Evolutionary conservation across 2,113 vertebrate species (phyloP), one percentile per base, ranked within the genome.

Genomic region (Hippoglossus stenolepis): DNA sequence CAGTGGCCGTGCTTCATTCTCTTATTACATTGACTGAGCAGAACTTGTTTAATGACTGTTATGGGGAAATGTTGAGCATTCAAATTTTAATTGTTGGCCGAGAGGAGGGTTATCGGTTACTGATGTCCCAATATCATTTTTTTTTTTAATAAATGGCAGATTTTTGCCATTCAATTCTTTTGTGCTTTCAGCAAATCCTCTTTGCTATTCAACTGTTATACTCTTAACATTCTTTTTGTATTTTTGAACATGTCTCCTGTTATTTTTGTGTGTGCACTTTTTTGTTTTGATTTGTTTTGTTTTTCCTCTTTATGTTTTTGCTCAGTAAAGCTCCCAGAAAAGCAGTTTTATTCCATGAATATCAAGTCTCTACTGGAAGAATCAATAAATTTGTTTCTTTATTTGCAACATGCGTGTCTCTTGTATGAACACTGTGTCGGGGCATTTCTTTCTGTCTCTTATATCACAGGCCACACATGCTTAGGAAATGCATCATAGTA

Each of bases 301-400:
- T 63, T 80, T 11, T n/a, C 20, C 20, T 54, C 20, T n/a, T 54
- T n/a, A n/a, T 88, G 73, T 84, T 91, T 95, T 91, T 88, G 89
- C 91, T 92, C 86, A 83, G 94, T 96, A 95, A 87, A 96, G 95
- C 93, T 94, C 91, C 93, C 90, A 91, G 91, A 95, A 96, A 93
- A 92, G 90, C 95, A 96, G 95, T 96, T 97, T 97, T 98, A 97
- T 96, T 97, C 96, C 94, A 95, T 96, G 95, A 95, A 94, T 96
- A 95, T 95, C 90, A 95, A 93, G 94, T 95, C 95, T 97, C 96
- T 97, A 96, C 95, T 97, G 96, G 95, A 97, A 97, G 92, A 96
- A 96, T 96, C 95, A 96, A 97, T 98, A 97, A 97, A 98, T 94
- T 92, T 95, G 92, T 96, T 95, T 94, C 95, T 94, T 93, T 96